Percentiles rank a stretch among this genome's conserved stretches.
Evolutionary conservation across 2,113 vertebrate genomes (phyloP).

Genomic region (Pluvianellus socialis): DNA sequence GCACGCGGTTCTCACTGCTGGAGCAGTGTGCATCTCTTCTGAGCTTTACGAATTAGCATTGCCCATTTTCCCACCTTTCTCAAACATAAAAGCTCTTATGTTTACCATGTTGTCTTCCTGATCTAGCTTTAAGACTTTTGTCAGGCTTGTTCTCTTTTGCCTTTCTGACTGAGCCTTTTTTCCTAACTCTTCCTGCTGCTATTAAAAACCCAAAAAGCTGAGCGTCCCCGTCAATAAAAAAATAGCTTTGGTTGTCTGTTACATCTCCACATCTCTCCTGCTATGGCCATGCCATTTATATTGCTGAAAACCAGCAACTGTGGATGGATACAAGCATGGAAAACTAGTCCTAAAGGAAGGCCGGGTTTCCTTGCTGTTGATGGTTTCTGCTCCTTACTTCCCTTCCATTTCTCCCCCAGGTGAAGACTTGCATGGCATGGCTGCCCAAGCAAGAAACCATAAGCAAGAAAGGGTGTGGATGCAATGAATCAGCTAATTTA

Average conservation of each 20-base stretch:
- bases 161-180: neutral
- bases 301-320: neutral
- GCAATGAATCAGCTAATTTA: neutral
- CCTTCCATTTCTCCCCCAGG: neutral
- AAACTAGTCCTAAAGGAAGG: neutral
- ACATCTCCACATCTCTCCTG: neutral
- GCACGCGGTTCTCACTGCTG: accelerated
- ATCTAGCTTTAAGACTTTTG: neutral
- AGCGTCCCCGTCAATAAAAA: neutral
- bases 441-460: neutral
- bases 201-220: neutral
- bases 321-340: neutral
- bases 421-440: neutral
- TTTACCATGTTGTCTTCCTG: neutral
- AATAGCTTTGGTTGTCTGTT: neutral
- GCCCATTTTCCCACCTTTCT: neutral
- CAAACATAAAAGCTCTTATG: neutral
- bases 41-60: neutral
- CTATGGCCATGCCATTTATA: neutral
- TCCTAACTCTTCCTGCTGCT: neutral
- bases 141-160: neutral
- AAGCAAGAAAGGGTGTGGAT: neutral
- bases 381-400: neutral
- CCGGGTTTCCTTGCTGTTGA: neutral
- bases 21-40: neutral